phyloP scores from a whole-genome alignment of 2,888 invertebrate species.

The Drymonia ruficornis region DNA sequence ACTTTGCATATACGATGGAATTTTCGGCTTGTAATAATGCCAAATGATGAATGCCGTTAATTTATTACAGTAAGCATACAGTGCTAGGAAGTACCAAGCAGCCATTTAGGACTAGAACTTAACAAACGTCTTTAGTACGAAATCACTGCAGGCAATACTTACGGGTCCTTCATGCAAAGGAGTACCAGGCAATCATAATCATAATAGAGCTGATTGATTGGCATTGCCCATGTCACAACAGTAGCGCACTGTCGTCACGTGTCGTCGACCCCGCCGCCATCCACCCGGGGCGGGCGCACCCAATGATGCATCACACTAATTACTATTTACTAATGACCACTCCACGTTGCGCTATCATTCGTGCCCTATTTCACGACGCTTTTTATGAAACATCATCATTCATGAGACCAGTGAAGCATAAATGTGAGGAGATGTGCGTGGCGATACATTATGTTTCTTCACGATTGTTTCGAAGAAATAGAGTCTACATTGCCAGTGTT shows the following conservation, averaged over 20 bases:
- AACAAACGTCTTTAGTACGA: no score
- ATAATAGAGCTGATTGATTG: background rate
- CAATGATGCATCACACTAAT: conserved; percentile 32
- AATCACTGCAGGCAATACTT: no score
- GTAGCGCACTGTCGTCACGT: conserved; percentile 17
- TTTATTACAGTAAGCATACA: no score
- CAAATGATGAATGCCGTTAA: no score
- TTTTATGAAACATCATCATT: conserved; percentile 18
- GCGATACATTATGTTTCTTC: conserved; percentile 8
- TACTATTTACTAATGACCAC: conserved; percentile 33
- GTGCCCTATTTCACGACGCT: conserved; percentile 25
- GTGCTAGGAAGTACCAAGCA: no score
- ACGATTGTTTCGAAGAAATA: conserved; percentile 6
- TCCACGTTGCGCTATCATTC: conserved; percentile 35
- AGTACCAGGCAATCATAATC: background rate
- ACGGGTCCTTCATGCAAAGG: no score
- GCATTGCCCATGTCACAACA: conserved; percentile 6
- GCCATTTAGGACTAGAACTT: no score
- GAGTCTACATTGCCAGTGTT: conserved; percentile 6
- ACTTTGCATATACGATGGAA: no score
- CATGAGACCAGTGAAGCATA: conserved; percentile 26
- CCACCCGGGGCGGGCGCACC: conserved; percentile 17
- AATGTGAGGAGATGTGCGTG: conserved; percentile 19
- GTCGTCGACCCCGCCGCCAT: conserved; percentile 7
- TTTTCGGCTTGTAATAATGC: no score